Evolutionary conservation across 2,888 invertebrate species (phyloP), one percentile per base, ranked within the genome.

Genomic region (Alloplasta piceator): DNA sequence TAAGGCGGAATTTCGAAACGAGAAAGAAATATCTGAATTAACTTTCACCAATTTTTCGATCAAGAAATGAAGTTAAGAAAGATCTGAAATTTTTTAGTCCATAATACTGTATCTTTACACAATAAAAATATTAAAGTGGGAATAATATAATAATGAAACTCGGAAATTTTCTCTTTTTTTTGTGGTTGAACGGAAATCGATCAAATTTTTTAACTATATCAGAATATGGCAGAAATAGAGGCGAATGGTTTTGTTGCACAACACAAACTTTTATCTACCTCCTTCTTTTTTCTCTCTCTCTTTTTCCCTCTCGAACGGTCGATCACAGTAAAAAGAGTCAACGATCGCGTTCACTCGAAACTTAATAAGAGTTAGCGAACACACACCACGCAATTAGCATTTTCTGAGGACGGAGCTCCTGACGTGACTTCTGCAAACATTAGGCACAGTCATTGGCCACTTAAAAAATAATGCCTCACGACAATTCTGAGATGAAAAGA

Each of bases 1-100:
- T 6, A 96, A 94, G 90, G 95, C 94, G 0, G 95, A 95, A 82
- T 97, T 97, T 90, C 93, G 93, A 14, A 95, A 96, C 87, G 94
- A 94, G 79, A 94, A 93, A 82, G 93, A 94, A 79, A 93, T 96
- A n/a, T 63, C 90, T 0, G 90, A 93, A 3, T 95, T 90, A 74
- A 92, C 93, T 0, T 94, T 93, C 83, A 83, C 92, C 0, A 89
- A 92, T 73, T 95, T 95, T 86, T 87, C 89, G 26, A 94, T 95
- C 66, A 93, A 93, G 82, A 87, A 86, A 78, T 89, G 81, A 16
- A 12, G 26, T 26, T 26, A 26, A 26, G 3, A 26, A 26, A 26
- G 26, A 26, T 2, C 26, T 26, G 26, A 26, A 26, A 26, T 26
- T 26, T 26, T 26, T 26, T 26, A 26, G 26, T 26, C 1, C 26